Base-by-base conservation (phyloP, 2,888 invertebrate species). In the Cryptus viduatorius region DNA sequence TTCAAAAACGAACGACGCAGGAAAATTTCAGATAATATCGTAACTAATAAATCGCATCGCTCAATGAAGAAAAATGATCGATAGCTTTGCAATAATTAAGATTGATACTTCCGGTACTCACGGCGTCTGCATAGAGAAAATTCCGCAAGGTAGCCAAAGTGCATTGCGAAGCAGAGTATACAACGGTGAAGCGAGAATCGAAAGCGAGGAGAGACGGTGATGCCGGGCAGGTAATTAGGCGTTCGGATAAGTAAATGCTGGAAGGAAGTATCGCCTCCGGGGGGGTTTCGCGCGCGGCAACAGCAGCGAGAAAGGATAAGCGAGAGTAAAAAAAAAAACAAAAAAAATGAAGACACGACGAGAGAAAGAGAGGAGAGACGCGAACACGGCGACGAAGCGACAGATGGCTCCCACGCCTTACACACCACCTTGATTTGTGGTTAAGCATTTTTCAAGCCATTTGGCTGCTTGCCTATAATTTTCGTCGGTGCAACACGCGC, bases 341-440 rank as follows among this genome's bases (percentile, higher is more conserved):
- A 8, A 37, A 37, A 7, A 37, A 37, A 8, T 0, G 8, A 7
- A 37, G 10, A n/a, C n/a, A 37, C 37, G 37, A 37, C 14, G 24
- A 72, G 67, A 64, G 69, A 78, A 71, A 31, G 65, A 79, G 75
- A 61, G 64, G 67, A 78, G 82, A 56, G 82, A 82, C 77, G 84
- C 84, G 69, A 69, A 78, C 64, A 80, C 84, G 73, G 61, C 76
- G 86, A 83, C 80, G 59, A 85, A 87, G 87, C 83, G 88, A 87
- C 90, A 90, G 90, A 90, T 89, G 90, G 89, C 88, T 87, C 89
- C 87, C 88, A 89, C 89, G 86, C 87, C 86, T 85, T 73, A 79
- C 80, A 75, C 86, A 85, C 87, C 90, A 90, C 91, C 92, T 92
- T 93, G 93, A 93, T 93, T 93, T 93, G 93, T 92, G 92, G 93